phyloP scores from a whole-genome alignment of 2,888 invertebrate genomes.

The Phortica okadai region DNA sequence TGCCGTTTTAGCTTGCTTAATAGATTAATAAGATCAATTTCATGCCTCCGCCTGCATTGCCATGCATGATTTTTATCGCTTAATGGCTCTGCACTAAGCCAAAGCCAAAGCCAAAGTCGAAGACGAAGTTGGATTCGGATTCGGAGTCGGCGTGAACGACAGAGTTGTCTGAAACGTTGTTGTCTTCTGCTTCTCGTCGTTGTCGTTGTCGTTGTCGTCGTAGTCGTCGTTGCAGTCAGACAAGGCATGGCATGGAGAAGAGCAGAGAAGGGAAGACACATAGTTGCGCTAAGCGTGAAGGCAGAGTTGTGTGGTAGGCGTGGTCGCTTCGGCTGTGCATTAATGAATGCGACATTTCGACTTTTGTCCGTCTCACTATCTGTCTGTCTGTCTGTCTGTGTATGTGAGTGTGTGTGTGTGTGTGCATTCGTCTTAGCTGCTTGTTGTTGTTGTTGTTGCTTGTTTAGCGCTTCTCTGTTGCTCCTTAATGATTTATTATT shows the following conservation, averaged over 20 bases:
- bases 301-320: conserved; percentile 35
- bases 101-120: not conserved
- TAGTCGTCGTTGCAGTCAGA: too few relatives aligned
- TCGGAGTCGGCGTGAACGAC: conserved; percentile 13
- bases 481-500: conserved; percentile 13
- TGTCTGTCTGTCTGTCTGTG: not conserved
- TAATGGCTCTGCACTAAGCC: conserved; percentile 30
- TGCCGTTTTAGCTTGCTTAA: conserved; percentile 40
- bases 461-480: not conserved
- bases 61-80: conserved; percentile 34
- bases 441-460: conserved; percentile 13
- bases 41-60: conserved; percentile 41
- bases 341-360: conserved; percentile 65
- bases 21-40: conserved; percentile 59
- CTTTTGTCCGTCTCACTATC: conserved; percentile 49
- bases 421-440: too few relatives aligned
- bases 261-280: too few relatives aligned
- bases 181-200: not conserved
- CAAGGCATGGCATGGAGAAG: too few relatives aligned
- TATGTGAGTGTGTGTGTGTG: too few relatives aligned
- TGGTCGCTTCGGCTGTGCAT: conserved; percentile 41
- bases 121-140: conserved; percentile 8
- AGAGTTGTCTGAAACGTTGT: conserved; percentile 16
- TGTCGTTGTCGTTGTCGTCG: not conserved
- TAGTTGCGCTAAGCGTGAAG: not conserved